Conservation (phyloP, 2,888 invertebrate species). For the Mimachlamys varia region DNA sequence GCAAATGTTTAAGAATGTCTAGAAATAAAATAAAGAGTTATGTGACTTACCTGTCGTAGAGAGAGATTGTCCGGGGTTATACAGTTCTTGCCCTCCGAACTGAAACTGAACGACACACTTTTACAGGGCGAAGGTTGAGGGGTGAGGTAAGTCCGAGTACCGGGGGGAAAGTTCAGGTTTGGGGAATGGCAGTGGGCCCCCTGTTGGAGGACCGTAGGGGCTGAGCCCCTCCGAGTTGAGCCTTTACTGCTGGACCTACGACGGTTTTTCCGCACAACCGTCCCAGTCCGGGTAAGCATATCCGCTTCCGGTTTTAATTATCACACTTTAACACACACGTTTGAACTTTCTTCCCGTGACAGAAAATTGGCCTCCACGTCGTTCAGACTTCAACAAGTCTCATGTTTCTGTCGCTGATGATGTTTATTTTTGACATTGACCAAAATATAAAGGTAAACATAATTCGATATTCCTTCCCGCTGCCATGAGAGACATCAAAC, state of each 20-base stretch:
- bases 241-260: constrained; percentile 47
- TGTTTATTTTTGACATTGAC: not conserved
- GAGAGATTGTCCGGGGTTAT: constrained; percentile 44
- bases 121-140: constrained; percentile 58
- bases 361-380: not conserved
- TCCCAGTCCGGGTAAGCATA: constrained; percentile 50
- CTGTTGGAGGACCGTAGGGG: constrained; percentile 50
- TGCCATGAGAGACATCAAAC: not conserved
- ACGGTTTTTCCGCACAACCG: constrained; percentile 49
- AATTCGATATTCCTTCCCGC: not conserved
- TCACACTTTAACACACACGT: not conserved
- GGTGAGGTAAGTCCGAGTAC: constrained; percentile 52
- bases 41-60: constrained; percentile 39
- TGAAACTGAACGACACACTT: constrained; percentile 55
- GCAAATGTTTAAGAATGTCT: too few species aligned
- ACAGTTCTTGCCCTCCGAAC: constrained; percentile 46
- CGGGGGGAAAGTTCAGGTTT: constrained; percentile 42
- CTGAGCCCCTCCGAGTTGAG: constrained; percentile 47
- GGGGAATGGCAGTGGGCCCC: constrained; percentile 42
- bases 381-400: not conserved
- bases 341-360: not conserved
- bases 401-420: not conserved
- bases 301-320: not conserved
- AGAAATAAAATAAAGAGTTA: not conserved
- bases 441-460: not conserved